A percentile compares a stretch with the other conserved stretches of the same genome.
Conservation (phyloP, 2,888 invertebrate species). For the Acleris literana region DNA sequence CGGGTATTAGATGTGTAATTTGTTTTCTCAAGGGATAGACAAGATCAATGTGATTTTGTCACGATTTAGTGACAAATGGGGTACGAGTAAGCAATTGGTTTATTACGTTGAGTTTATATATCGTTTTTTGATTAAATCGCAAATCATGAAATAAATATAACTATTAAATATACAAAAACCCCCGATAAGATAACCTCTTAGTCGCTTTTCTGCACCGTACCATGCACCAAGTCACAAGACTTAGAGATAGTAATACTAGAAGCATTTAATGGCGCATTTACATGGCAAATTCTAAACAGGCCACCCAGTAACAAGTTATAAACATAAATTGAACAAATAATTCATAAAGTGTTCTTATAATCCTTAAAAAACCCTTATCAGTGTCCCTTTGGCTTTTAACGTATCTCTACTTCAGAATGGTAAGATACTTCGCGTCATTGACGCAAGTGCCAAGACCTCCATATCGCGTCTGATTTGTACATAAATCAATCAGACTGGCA, state of each 20-base stretch:
- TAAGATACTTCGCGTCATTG: slow-evolving; percentile 25
- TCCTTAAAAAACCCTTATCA: slow-evolving; percentile 27
- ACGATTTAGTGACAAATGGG: background rate
- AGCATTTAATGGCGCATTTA: no score
- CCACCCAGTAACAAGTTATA: background rate
- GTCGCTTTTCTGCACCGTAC: no score
- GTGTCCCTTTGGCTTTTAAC: slow-evolving; percentile 49
- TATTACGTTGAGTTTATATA: background rate
- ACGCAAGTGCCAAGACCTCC: background rate
- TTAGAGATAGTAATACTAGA: no score
- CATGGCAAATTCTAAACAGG: background rate
- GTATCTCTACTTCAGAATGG: slow-evolving; percentile 46
- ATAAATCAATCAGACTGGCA: no score
- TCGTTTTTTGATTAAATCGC: background rate
- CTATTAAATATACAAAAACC: no score
- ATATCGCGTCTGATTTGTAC: no score
- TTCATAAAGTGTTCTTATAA: slow-evolving; percentile 21
- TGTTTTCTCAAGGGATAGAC: background rate
- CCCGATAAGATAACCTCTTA: no score
- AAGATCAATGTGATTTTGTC: background rate
- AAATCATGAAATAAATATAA: no score
- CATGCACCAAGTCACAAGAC: no score
- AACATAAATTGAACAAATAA: slow-evolving; percentile 1
- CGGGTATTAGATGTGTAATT: background rate
- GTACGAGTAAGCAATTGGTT: background rate